Base-by-base conservation (phyloP, 2,113 vertebrate species). In the Pithys albifrons region DNA sequence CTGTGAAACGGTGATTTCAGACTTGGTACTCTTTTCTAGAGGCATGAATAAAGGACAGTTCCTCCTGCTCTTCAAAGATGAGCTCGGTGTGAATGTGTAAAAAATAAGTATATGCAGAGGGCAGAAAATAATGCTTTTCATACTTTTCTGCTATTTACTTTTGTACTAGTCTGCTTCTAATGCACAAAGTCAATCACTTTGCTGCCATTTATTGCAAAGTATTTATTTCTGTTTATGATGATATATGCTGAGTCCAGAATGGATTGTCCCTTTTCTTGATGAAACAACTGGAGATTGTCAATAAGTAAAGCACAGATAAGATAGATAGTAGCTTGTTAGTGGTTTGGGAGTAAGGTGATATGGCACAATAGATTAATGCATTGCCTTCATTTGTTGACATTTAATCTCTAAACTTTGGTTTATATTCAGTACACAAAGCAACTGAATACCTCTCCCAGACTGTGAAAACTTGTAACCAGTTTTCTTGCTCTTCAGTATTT, bases 381-480 rank as follows among this genome's bases (percentile, higher is more conserved):
- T 95, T 91, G 80, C 93, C 85, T 96, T 96, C 79, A 84, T 92
- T 95, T 91, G 65, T 59, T 96, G 96, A 91, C 94, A 65, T 94
- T 91, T 96, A 96, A 97, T 97, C 94, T 97, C 94, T 95, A 88
- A 54, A n/a, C 24, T 86, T 93, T 37, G 23, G 67, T 94, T 95
- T 95, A 58, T 78, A 96, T 96, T 97, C 96, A 55, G 62, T 54
- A 35, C 79, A 87, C 45, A 83, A 61, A 72, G 49, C 61, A 71
- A 62, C 79, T 67, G 54, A 84, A 92, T 83, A 48, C 58, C 61
- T 89, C 28, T 88, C 57, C 41, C 18, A 65, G 46, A 19, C 41
- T 61, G 45, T 46, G 61, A 61, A 75, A 41, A 48, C 28, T 91
- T 0, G 0, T 29, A 96, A 72, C 23, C 17, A 59, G 6, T 49